Conservation (phyloP, 1,140 invertebrate genomes). For the Globodera rostochiensis region DNA sequence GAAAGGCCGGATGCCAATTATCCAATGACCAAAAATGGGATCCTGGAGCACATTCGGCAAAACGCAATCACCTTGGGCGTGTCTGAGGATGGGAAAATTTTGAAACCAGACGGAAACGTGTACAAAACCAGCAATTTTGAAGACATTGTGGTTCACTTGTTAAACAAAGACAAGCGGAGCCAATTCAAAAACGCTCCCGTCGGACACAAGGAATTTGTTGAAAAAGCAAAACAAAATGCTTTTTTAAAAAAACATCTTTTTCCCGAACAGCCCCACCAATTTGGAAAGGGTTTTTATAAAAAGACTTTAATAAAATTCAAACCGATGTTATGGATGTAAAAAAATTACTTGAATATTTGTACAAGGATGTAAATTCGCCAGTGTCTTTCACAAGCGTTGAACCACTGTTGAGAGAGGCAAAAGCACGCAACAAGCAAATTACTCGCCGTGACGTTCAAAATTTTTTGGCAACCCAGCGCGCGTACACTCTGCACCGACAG, state of each 20-base stretch:
- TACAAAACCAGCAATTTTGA: not conserved
- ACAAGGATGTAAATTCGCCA: slow-evolving; percentile 30
- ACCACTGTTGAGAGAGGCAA: slow-evolving; percentile 12
- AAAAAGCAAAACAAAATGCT: not conserved
- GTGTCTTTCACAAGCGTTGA: slow-evolving; percentile 24
- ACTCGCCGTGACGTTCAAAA: slow-evolving; percentile 12
- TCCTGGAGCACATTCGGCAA: not conserved
- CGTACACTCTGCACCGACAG: slow-evolving; percentile 39
- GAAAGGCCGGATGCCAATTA: too few relatives aligned
- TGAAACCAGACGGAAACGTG: not conserved
- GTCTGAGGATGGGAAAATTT: not conserved
- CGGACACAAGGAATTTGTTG: not conserved
- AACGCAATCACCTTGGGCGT: not conserved
- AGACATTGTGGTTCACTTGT: not conserved
- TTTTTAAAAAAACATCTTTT: not conserved
- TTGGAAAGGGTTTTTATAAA: not conserved
- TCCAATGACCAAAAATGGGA: not conserved
- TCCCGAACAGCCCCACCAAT: not conserved
- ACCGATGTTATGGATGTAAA: too few relatives aligned
- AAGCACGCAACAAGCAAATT: slow-evolving; percentile 14
- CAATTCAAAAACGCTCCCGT: not conserved
- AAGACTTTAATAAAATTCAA: too few relatives aligned
- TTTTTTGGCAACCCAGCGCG: slow-evolving; percentile 33
- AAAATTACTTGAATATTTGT: slow-evolving; percentile 34
- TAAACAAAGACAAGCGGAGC: not conserved